Evolutionary conservation across 1,140 invertebrate species (phyloP).

Genomic region (Alviniconcha marisindica): DNA sequence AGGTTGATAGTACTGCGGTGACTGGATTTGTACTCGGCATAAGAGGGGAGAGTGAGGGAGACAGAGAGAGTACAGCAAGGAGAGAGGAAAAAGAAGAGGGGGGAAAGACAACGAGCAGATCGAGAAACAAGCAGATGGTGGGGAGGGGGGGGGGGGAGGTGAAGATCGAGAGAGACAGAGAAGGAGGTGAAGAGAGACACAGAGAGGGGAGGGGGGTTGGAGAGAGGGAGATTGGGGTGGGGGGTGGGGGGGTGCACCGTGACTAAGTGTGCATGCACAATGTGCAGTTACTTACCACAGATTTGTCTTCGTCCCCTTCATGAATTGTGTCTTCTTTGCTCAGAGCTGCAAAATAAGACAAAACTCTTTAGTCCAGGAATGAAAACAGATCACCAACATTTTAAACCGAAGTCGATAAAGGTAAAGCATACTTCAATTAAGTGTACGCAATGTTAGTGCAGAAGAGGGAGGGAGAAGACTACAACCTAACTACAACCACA

Average conservation of each 20-base stretch:
- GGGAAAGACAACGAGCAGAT: not conserved
- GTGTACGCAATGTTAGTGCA: too few relatives aligned
- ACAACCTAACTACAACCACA: too few relatives aligned
- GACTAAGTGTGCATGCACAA: too few relatives aligned
- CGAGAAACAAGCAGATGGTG: not conserved
- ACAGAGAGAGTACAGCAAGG: not conserved
- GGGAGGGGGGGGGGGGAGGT: not conserved
- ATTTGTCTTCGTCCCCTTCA: conserved; percentile 63
- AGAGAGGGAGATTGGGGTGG: not conserved
- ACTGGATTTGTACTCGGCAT: too few relatives aligned
- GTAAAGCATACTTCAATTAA: too few relatives aligned
- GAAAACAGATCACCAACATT: too few relatives aligned
- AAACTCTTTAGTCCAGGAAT: too few relatives aligned
- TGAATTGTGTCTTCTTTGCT: conserved; percentile 69
- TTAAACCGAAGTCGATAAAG: too few relatives aligned
- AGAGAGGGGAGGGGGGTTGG: not conserved
- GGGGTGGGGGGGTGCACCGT: not conserved
- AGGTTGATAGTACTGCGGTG: not conserved
- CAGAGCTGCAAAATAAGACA: conserved; percentile 54
- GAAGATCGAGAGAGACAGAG: not conserved
- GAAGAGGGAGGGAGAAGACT: not conserved
- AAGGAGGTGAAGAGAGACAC: not conserved
- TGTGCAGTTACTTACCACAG: conserved; percentile 17
- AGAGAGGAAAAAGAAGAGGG: not conserved
- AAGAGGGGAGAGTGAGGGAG: not conserved